Evolutionary conservation across 2,113 vertebrate species (phyloP).

Genomic region (Takifugu bimaculatus): DNA sequence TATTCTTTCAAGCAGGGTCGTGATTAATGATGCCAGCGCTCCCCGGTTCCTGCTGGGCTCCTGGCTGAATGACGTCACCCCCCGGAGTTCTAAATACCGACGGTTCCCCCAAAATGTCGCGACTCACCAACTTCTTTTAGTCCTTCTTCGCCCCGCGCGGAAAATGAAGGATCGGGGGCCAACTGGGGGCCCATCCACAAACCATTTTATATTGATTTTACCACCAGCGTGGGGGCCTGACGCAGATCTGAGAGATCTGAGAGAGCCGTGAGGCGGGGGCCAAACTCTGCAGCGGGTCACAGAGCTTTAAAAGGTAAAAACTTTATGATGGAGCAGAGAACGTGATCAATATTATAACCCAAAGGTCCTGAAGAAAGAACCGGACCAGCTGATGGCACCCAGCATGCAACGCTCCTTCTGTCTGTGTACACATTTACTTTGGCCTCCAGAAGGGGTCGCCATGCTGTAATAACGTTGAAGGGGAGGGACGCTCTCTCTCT

Average conservation of each 20-base stretch:
- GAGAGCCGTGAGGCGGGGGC: constrained; percentile 51
- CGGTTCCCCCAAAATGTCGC: too few relatives aligned
- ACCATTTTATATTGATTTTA: constrained; percentile 63
- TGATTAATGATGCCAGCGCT: constrained; percentile 84
- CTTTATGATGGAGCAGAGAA: too few relatives aligned
- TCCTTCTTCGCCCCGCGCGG: background rate
- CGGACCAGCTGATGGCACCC: too few relatives aligned
- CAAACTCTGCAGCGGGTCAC: background rate
- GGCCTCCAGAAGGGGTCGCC: constrained; percentile 88
- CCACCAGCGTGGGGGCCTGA: constrained; percentile 49
- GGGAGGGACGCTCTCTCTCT: constrained; percentile 28
- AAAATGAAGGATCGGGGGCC: too few relatives aligned
- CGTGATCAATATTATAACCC: too few relatives aligned
- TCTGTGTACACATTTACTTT: constrained; percentile 50
- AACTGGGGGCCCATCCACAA: constrained; percentile 12
- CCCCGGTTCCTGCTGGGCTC: constrained; percentile 59
- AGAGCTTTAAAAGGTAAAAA: too few relatives aligned
- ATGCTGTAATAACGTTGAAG: constrained; percentile 68
- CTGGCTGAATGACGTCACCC: constrained; percentile 72
- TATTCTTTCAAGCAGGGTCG: constrained; percentile 84
- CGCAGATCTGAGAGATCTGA: constrained; percentile 62
- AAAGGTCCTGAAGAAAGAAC: too few relatives aligned
- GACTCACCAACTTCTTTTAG: too few relatives aligned
- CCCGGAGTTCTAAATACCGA: too few relatives aligned
- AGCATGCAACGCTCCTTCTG: background rate